Base-by-base conservation (phyloP, 2,797 vertebrate genomes). In the Brachyalestes nurse region DNA sequence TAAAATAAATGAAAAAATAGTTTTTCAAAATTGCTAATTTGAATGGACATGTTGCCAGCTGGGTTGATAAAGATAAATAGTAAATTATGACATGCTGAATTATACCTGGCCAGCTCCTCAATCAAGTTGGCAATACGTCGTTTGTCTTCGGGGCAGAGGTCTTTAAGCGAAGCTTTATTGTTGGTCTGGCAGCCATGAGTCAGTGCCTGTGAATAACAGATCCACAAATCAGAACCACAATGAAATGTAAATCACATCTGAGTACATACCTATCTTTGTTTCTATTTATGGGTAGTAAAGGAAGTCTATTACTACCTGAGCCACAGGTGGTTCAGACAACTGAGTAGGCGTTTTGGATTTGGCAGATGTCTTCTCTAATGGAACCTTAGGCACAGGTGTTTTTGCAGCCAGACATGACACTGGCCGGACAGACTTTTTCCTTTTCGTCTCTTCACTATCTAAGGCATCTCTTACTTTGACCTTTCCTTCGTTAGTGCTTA, bases 81-180 rank as follows among this genome's bases (percentile, higher is more conserved):
- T 12, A 10, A 14, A 25, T 23, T 9, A 12, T 60, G 21, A 60
- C 57, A 23, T 21, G 12, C 16, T 16, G n/a, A 19, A 1, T n/a
- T 28, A 34, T 38, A 99, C 98, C 97, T 97, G 85, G 98, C 97
- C 86, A 99, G 94, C 91, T 99, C 98, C 91, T 97, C 96, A 82
- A 99, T 96, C 87, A 99, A 96, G 90, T 96, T 98, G 65, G 98
- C 97, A 89, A 99, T 98, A 81, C 98, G 95, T 66, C 95, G 95
- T 90, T 99, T 99, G 91, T 99, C 98, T 92, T 99, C 98, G 47
- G 96, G 95, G 91, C 98, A 98, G 86, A 99, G 96, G 92, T 99
- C 97, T 88, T 98, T 99, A 84, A 99, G 86, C 83, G 95, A 96
- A 80, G 94, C 93, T 84, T 94, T 96, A 83, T 92, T 96, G 75